A percentile compares a stretch with the other conserved stretches of the same genome.
Evolutionary conservation across 1,140 invertebrate genomes (phyloP).

Genomic region (Vanessa atalanta): DNA sequence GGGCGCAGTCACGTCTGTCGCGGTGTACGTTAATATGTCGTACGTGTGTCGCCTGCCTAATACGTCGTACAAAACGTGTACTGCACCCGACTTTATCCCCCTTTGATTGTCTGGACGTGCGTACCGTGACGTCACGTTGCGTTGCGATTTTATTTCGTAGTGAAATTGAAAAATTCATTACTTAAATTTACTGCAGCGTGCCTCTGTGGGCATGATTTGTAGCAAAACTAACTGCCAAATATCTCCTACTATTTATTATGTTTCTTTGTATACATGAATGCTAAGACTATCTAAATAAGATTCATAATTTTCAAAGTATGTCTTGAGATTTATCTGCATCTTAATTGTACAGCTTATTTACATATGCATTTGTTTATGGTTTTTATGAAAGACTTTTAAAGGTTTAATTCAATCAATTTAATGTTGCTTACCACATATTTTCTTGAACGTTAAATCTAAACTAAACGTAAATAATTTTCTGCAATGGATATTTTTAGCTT

Average conservation of each 20-base stretch:
- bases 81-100: constrained; percentile 64
- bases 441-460: not conserved
- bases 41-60: constrained; percentile 67
- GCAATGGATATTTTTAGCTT: not conserved
- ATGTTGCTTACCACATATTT: too few relatives aligned
- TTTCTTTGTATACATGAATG: too few relatives aligned
- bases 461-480: not conserved
- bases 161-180: constrained; percentile 28
- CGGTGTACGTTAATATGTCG: constrained; percentile 75
- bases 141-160: constrained; percentile 17
- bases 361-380: too few relatives aligned
- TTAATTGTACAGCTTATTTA: too few relatives aligned
- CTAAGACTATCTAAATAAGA: too few relatives aligned
- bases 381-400: too few relatives aligned
- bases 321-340: too few relatives aligned
- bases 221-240: not conserved
- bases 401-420: too few relatives aligned
- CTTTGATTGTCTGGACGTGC: constrained; percentile 73
- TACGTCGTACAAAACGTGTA: constrained; percentile 65
- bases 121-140: constrained; percentile 55
- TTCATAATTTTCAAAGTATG: too few relatives aligned
- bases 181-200: constrained; percentile 8
- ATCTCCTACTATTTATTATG: not conserved
- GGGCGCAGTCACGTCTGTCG: constrained; percentile 60
- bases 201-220: not conserved